These are phyloP conservation scores for Emydocephalus ijimae DNA, from an alignment of 2,113 vertebrate species.

Conservation along the genomic window DNA sequence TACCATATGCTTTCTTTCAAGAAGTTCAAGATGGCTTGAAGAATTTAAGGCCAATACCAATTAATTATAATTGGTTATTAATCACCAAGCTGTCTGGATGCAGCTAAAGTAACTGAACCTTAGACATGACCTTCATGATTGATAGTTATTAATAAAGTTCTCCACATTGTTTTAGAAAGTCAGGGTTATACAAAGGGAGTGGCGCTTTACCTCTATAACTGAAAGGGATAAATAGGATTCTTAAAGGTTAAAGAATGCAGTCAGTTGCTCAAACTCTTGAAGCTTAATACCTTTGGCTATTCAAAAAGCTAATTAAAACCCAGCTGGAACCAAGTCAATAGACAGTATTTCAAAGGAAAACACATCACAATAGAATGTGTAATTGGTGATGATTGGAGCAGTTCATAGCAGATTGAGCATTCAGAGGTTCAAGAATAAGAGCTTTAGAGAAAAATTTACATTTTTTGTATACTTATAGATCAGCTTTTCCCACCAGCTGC, in stretches of 20 bases:
- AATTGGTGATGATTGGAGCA: conserved; percentile 21
- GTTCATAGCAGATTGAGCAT: neutral
- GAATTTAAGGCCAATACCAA: conserved; percentile 27
- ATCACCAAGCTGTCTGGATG: conserved; percentile 15
- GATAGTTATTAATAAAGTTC: conserved; percentile 34
- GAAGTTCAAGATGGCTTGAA: conserved; percentile 15
- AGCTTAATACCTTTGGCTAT: conserved; percentile 35
- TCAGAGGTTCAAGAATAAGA: neutral
- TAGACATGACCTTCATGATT: conserved; percentile 20
- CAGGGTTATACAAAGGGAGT: conserved; percentile 16
- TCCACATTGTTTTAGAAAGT: conserved; percentile 26
- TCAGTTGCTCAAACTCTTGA: conserved; percentile 30
- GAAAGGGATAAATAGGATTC: conserved; percentile 33
- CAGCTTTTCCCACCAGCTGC: neutral
- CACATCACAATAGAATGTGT: conserved; percentile 20
- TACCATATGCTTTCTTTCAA: conserved; percentile 10
- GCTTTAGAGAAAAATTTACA: conserved; percentile 8
- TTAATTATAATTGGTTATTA: conserved; percentile 33
- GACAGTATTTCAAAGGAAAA: conserved; percentile 24
- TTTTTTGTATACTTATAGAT: neutral
- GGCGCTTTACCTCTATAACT: conserved; percentile 17
- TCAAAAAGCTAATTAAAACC: conserved; percentile 36
- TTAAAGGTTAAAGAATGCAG: conserved; percentile 37
- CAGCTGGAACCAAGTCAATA: conserved; percentile 32
- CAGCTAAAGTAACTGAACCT: conserved; percentile 28